Percentiles rank a stretch among this genome's conserved stretches.
phyloP scores from a whole-genome alignment of 2,113 vertebrate genomes.

The Nibea albiflora region DNA sequence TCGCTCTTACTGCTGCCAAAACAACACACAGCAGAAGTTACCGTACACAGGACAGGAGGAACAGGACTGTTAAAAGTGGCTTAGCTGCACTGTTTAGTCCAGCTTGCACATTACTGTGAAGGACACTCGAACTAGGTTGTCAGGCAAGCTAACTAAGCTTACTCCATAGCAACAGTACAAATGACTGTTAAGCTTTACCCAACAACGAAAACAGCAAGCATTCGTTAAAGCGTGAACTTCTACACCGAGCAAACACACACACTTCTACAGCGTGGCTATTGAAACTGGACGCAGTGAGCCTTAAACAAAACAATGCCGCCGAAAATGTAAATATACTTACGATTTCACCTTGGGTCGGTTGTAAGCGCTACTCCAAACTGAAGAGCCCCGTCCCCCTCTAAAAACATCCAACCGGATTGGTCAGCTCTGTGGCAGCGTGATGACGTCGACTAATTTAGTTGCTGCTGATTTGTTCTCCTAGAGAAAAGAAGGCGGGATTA shows the following conservation, averaged over 20 bases:
- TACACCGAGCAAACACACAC: background rate
- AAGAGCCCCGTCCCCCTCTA: background rate
- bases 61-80: background rate
- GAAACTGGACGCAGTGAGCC: rapidly evolving
- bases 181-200: constrained; percentile 8
- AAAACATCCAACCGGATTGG: constrained; percentile 50
- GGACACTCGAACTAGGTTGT: constrained; percentile 2
- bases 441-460: rapidly evolving
- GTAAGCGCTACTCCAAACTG: constrained; percentile 25
- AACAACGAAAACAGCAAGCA: background rate
- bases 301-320: background rate
- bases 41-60: background rate
- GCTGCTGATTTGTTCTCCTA: constrained; percentile 42
- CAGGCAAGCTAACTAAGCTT: constrained; percentile 40
- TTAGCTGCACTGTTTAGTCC: background rate
- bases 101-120: background rate
- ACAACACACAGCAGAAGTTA: background rate
- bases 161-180: constrained; percentile 54
- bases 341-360: constrained; percentile 3
- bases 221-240: background rate
- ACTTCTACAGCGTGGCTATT: background rate
- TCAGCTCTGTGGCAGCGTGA: background rate
- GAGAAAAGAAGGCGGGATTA: background rate
- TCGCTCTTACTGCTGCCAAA: constrained; percentile 35
- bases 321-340: constrained; percentile 45